A percentile compares a stretch with the other conserved stretches of the same genome.
phyloP scores from a whole-genome alignment of 2,797 vertebrate genomes.

The Scyliorhinus canicula region DNA sequence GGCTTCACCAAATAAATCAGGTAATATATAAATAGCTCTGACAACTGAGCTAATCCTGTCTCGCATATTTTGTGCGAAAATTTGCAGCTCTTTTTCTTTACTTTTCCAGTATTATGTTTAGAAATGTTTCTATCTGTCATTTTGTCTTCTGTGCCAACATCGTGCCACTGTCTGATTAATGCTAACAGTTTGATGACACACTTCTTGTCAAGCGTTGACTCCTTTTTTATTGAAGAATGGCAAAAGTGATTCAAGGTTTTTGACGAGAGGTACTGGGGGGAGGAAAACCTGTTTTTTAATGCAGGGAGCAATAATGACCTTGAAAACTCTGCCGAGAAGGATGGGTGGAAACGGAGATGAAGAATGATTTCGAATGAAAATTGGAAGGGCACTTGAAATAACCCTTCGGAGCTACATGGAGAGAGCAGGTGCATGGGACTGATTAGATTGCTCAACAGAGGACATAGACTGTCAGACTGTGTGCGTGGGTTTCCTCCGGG shows the following conservation, averaged over 20 bases:
- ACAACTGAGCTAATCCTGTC: not conserved
- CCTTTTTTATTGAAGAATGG: not conserved
- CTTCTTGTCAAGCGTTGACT: not conserved
- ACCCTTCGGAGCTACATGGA: no score
- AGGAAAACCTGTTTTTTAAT: not conserved
- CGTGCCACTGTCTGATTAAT: not conserved
- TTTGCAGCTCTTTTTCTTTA: not conserved
- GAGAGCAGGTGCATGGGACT: not conserved
- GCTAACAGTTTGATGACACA: not conserved
- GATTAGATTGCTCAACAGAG: not conserved
- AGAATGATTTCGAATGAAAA: not conserved
- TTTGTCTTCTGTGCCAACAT: not conserved
- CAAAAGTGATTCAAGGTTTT: no score
- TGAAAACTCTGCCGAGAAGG: not conserved
- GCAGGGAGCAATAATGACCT: not conserved
- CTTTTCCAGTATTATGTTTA: not conserved
- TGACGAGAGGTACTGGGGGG: not conserved
- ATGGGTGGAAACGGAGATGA: not conserved
- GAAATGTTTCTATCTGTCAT: not conserved
- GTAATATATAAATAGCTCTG: not conserved
- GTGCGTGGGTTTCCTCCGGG: no score
- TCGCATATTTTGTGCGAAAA: not conserved
- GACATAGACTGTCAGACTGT: not conserved
- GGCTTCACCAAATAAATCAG: not conserved
- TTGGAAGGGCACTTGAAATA: not conserved